Conservation (phyloP, 2,113 vertebrate genomes). For the Callorhinus ursinus region DNA sequence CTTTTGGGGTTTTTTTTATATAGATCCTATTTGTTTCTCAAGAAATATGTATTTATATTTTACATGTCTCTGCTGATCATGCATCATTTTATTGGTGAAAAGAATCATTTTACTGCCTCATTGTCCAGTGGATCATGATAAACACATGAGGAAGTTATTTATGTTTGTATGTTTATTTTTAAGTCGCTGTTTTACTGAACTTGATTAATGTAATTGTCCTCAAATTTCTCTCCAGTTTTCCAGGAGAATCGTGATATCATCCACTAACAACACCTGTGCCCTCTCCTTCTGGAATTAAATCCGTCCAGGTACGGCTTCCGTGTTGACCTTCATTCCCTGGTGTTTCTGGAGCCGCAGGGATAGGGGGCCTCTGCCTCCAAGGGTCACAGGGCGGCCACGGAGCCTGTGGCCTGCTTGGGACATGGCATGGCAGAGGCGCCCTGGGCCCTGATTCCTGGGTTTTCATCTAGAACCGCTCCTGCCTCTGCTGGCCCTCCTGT, state of each 20-base stretch:
- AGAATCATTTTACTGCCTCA: neutral
- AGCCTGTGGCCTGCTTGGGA: neutral
- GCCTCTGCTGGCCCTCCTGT: neutral
- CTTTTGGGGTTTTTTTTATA: neutral
- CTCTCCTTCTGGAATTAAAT: neutral
- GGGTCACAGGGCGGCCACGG: neutral
- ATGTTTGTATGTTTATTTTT: neutral
- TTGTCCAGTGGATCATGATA: neutral
- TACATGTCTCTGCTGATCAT: neutral
- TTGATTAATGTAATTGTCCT: neutral
- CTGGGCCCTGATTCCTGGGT: neutral
- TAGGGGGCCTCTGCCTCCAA: neutral
- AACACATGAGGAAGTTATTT: neutral
- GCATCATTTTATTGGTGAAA: neutral
- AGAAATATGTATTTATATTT: neutral
- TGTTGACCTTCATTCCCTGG: neutral
- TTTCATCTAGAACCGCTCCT: neutral
- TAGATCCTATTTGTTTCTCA: neutral
- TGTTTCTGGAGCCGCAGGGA: neutral
- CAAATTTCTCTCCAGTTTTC: neutral
- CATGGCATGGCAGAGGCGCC: accelerated
- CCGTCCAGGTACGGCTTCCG: neutral
- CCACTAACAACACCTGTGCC: neutral
- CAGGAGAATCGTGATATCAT: neutral
- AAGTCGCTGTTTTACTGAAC: neutral